phyloP scores from a whole-genome alignment of 2,113 vertebrate genomes.

The Phodopus roborovskii region DNA sequence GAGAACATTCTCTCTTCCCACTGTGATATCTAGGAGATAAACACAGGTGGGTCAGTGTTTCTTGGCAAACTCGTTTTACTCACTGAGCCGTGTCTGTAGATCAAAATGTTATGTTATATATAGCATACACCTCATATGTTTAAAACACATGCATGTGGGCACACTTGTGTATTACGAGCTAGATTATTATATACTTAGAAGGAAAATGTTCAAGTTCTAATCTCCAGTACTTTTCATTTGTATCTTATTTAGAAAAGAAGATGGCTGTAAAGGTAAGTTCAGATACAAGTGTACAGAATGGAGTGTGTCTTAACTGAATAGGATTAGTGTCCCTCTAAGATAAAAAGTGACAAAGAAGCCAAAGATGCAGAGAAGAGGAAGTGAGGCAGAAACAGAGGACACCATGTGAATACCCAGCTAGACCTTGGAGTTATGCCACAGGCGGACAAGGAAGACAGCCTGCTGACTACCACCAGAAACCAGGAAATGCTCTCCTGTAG shows the following conservation, averaged over 20 bases:
- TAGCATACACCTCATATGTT: slow-evolving; percentile 6
- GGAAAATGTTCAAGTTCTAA: background rate
- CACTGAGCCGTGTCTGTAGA: background rate
- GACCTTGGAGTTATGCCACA: background rate
- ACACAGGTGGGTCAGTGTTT: background rate
- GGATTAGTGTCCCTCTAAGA: background rate
- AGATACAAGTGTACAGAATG: background rate
- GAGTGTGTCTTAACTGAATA: background rate
- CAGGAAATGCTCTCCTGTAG: background rate
- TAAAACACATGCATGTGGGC: background rate
- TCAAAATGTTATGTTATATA: background rate
- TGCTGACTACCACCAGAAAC: background rate
- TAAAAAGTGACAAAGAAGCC: background rate
- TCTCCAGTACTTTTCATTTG: background rate
- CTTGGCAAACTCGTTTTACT: background rate
- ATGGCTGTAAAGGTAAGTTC: background rate
- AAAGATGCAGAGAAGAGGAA: background rate
- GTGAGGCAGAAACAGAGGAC: background rate
- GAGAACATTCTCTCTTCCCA: background rate
- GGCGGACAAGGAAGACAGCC: background rate
- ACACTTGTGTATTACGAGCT: background rate
- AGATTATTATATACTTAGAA: background rate
- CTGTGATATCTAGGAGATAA: background rate
- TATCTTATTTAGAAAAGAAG: background rate
- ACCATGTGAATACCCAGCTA: background rate